A percentile compares a stretch with the other conserved stretches of the same genome.
Conservation (phyloP, 1,140 invertebrate species). For the Samia ricini region DNA sequence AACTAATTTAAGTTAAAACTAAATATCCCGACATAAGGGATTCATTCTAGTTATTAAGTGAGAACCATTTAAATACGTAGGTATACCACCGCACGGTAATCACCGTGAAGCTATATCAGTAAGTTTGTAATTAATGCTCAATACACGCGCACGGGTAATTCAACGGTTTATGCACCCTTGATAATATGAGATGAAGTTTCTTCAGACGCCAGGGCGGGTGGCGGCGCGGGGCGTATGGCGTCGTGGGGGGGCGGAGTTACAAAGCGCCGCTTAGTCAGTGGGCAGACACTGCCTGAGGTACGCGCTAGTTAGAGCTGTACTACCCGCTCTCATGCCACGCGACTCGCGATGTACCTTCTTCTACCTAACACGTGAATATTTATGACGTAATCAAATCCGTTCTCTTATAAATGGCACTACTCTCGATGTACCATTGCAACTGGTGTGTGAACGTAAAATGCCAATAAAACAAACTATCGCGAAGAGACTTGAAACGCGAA, state of each 20-base stretch:
- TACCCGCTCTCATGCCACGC: conserved; percentile 51
- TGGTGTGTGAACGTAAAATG: conserved; percentile 63
- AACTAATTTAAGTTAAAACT: neutral
- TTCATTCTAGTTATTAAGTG: neutral
- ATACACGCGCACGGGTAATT: conserved; percentile 57
- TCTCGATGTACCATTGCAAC: conserved; percentile 49
- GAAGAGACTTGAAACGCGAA: conserved; percentile 63
- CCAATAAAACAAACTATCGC: conserved; percentile 65
- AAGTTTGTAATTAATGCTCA: conserved; percentile 61
- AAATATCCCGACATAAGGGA: neutral
- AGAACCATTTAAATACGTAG: neutral
- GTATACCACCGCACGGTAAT: too few species aligned
- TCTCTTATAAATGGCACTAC: conserved; percentile 68
- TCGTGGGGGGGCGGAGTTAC: conserved; percentile 63
- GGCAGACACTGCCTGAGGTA: conserved; percentile 55
- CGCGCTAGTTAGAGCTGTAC: conserved; percentile 34
- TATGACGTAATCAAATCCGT: conserved; percentile 64
- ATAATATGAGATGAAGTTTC: conserved; percentile 73
- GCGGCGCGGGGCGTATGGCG: conserved; percentile 49
- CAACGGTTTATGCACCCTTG: conserved; percentile 66
- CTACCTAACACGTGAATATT: conserved; percentile 66
- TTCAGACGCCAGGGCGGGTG: conserved; percentile 59
- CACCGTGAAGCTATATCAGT: conserved; percentile 13
- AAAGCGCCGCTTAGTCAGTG: conserved; percentile 65
- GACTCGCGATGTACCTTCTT: conserved; percentile 65